phyloP scores from a whole-genome alignment of 2,113 vertebrate genomes.

The Oreochromis spilurus region DNA sequence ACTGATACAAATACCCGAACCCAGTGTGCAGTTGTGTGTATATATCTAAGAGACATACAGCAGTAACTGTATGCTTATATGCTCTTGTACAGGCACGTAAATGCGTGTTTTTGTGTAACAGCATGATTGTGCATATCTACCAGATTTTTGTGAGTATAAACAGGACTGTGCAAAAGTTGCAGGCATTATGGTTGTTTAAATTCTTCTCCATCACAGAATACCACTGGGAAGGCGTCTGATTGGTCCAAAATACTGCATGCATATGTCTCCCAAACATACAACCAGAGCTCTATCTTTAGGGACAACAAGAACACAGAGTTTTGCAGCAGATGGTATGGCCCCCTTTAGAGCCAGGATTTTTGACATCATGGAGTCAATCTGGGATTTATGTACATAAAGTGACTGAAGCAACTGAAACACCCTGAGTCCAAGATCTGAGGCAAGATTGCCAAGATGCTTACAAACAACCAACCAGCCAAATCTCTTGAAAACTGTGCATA shows the following conservation, averaged over 20 bases:
- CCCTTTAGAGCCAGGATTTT: neutral
- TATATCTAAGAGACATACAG: neutral
- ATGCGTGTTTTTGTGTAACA: neutral
- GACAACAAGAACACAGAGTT: neutral
- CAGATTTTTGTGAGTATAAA: neutral
- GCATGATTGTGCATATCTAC: neutral
- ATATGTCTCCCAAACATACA: neutral
- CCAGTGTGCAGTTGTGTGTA: neutral
- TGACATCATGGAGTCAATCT: neutral
- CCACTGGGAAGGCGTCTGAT: neutral
- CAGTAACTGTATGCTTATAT: neutral
- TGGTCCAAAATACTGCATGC: neutral
- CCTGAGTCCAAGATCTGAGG: neutral
- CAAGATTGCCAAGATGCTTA: neutral
- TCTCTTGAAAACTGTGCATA: neutral
- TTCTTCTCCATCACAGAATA: neutral
- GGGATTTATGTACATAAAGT: neutral
- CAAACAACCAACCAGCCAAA: neutral
- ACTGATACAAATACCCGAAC: slow-evolving; percentile 25
- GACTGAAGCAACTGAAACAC: neutral
- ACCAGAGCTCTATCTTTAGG: neutral
- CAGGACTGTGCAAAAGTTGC: neutral
- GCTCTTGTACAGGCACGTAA: neutral
- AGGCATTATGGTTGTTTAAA: neutral
- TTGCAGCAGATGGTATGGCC: neutral